phyloP scores from a whole-genome alignment of 2,113 vertebrate species.

The Oreochromis aureus region DNA sequence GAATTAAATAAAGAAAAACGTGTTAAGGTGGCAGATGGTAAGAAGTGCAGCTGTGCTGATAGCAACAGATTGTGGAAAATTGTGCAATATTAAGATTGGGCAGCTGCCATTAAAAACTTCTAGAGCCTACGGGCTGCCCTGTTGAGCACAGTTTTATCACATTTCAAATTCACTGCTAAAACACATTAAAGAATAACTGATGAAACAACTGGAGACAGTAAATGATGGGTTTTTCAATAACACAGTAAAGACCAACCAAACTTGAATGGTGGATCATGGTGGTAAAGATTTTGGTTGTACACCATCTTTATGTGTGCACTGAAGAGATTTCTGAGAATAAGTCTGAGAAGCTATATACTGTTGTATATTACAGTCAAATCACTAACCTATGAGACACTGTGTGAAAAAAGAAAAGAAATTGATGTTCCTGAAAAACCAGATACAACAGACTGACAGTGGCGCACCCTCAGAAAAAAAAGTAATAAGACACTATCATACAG shows the following conservation, averaged over 20 bases:
- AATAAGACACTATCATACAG: background rate
- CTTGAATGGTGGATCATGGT: background rate
- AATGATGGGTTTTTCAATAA: background rate
- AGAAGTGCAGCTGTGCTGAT: background rate
- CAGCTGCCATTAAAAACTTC: background rate
- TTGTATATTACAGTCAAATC: background rate
- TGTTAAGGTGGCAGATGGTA: background rate
- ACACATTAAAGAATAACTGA: background rate
- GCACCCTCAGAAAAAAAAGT: background rate
- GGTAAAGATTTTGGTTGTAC: background rate
- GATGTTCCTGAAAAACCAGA: conserved; percentile 15
- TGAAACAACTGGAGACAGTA: background rate
- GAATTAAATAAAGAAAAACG: background rate
- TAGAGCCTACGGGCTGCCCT: background rate
- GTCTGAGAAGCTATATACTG: background rate
- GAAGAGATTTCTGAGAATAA: background rate
- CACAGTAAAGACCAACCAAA: background rate
- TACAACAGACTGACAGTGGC: background rate
- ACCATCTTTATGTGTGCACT: background rate
- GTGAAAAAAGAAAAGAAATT: background rate
- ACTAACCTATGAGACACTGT: background rate
- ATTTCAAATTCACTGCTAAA: background rate
- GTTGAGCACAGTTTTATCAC: background rate
- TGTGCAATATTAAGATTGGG: background rate
- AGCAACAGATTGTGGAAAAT: background rate